Conservation (phyloP, 2,888 invertebrate genomes). For the Asteroscopus sphinx region DNA sequence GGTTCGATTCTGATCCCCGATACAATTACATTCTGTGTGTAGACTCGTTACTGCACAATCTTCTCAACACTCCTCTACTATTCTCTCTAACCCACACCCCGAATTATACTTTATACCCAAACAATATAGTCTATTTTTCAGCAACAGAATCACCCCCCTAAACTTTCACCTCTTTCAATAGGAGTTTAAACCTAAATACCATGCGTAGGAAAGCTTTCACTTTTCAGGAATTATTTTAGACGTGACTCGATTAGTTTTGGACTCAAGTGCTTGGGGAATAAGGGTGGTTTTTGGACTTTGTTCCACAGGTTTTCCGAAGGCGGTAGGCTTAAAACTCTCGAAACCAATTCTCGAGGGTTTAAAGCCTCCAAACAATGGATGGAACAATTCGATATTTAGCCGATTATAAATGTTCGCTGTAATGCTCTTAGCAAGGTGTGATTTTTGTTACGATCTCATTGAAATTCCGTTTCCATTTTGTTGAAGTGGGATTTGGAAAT, state of each 20-base stretch:
- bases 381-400: conserved; percentile 89
- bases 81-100: conserved; percentile 44
- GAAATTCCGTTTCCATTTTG: conserved; percentile 54
- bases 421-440: conserved; percentile 88
- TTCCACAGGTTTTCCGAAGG: conserved; percentile 78
- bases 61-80: conserved; percentile 78
- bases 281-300: conserved; percentile 63
- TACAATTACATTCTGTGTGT: conserved; percentile 88
- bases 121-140: conserved; percentile 65
- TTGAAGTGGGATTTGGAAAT: conserved; percentile 27
- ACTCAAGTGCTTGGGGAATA: conserved; percentile 64
- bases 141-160: conserved; percentile 67
- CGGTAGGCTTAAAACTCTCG: conserved; percentile 87
- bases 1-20: conserved; percentile 86
- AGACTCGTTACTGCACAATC: conserved; percentile 87
- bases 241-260: conserved; percentile 61
- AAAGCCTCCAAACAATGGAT: conserved; percentile 86
- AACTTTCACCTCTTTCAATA: conserved; percentile 90
- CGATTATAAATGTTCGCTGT: conserved; percentile 85
- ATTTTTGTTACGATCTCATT: conserved; percentile 76
- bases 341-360: conserved; percentile 86
- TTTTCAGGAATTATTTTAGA: conserved; percentile 87
- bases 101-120: conserved; percentile 66
- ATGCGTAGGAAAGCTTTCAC: conserved; percentile 89
- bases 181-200: conserved; percentile 89